A percentile compares a stretch with the other conserved stretches of the same genome.
phyloP scores from a whole-genome alignment of 2,113 vertebrate species.

The Paramisgurnus dabryanus region DNA sequence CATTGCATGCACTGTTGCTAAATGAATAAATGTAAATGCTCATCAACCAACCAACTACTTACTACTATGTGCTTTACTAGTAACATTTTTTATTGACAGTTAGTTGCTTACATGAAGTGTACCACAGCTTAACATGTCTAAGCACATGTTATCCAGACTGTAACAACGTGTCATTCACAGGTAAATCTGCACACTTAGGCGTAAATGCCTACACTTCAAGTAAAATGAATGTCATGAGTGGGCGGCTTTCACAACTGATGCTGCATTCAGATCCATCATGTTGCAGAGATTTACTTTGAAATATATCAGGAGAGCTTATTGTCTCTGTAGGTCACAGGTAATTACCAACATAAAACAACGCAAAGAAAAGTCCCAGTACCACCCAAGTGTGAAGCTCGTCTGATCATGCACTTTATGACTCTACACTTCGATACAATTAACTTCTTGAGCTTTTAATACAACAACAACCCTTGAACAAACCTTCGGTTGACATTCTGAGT shows the following conservation, averaged over 20 bases:
- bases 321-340: slow-evolving; percentile 24
- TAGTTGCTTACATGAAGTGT: too few relatives aligned
- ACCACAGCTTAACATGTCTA: too few relatives aligned
- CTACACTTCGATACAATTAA: slow-evolving; percentile 36
- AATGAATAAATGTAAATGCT: too few relatives aligned
- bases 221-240: background rate
- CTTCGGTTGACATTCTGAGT: slow-evolving; percentile 38
- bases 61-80: too few relatives aligned
- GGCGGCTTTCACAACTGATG: background rate
- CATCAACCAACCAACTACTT: too few relatives aligned
- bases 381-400: slow-evolving; percentile 43
- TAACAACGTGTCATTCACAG: background rate
- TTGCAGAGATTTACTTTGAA: background rate
- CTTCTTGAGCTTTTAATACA: slow-evolving; percentile 54
- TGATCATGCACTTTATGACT: slow-evolving; percentile 47
- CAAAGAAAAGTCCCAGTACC: slow-evolving; percentile 34
- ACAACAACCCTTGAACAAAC: slow-evolving; percentile 39
- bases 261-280: background rate
- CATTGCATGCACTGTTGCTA: too few relatives aligned
- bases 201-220: background rate
- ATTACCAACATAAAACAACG: slow-evolving; percentile 29
- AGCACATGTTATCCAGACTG: too few relatives aligned
- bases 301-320: background rate
- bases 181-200: background rate
- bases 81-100: too few relatives aligned